Conservation (phyloP, 2,888 invertebrate genomes). For the Ichneumoninae sp. region DNA sequence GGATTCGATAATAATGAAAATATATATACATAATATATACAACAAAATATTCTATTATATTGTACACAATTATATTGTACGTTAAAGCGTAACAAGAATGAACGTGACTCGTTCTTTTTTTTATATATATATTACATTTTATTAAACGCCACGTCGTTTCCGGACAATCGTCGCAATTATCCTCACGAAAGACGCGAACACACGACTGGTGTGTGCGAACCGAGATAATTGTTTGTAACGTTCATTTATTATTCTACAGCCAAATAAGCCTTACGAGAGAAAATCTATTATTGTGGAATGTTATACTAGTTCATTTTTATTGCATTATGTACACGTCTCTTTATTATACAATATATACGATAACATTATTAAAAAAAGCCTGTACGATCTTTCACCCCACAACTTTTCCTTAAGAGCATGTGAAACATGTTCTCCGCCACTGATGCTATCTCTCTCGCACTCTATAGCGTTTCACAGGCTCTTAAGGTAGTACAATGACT, state of each 20-base stretch:
- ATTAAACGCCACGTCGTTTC: slow-evolving; percentile 68
- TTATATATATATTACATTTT: slow-evolving; percentile 70
- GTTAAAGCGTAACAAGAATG: slow-evolving; percentile 72
- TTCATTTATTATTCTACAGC: slow-evolving; percentile 61
- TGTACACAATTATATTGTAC: slow-evolving; percentile 46
- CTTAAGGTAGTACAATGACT: no score
- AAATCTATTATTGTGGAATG: slow-evolving; percentile 75
- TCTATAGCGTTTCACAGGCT: no score
- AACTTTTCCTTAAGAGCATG: background rate
- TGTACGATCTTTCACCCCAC: background rate
- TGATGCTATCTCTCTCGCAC: no score
- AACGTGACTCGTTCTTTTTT: slow-evolving; percentile 57
- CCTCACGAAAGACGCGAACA: slow-evolving; percentile 1
- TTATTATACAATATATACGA: slow-evolving; percentile 61
- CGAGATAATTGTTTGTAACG: slow-evolving; percentile 57
- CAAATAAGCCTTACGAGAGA: slow-evolving; percentile 68
- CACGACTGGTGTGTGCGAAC: background rate
- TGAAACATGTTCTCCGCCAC: no score
- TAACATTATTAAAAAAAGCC: slow-evolving; percentile 47
- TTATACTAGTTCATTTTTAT: slow-evolving; percentile 75
- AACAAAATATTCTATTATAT: slow-evolving; percentile 65
- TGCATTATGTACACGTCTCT: slow-evolving; percentile 69
- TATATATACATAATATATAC: slow-evolving; percentile 67
- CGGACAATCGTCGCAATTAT: slow-evolving; percentile 53
- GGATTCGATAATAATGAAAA: slow-evolving; percentile 56